Percentiles rank a stretch among this genome's conserved stretches.
Conservation (phyloP, 1,140 invertebrate species). For the Brachystomella parvula region DNA sequence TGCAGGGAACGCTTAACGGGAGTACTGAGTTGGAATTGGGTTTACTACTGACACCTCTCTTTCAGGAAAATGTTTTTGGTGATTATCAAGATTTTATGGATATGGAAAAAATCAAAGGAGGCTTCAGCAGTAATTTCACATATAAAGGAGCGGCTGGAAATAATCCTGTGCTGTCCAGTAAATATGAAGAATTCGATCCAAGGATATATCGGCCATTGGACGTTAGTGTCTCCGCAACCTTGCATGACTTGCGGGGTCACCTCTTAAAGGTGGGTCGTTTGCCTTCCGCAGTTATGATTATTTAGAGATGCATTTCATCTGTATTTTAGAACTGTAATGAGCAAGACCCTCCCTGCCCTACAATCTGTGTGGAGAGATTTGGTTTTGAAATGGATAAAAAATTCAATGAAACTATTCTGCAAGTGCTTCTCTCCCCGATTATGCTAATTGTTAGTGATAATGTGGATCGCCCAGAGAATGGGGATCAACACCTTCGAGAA, state of each 20-base stretch:
- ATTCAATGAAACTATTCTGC: conserved; percentile 81
- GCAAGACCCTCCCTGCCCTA: conserved; percentile 79
- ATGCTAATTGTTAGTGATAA: conserved; percentile 70
- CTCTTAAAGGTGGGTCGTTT: conserved; percentile 57
- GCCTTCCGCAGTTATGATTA: conserved; percentile 8
- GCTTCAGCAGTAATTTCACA: conserved; percentile 23
- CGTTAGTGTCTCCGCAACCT: conserved; percentile 84
- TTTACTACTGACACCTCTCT: background rate
- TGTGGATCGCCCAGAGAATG: conserved; percentile 52
- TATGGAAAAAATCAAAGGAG: conserved; percentile 59
- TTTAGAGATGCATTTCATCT: conserved; percentile 10
- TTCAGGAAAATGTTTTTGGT: conserved; percentile 88
- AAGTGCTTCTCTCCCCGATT: conserved; percentile 81
- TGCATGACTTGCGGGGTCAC: conserved; percentile 92
- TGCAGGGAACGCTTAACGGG: conserved; percentile 12
- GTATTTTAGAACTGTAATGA: conserved; percentile 66
- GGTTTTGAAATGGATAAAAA: conserved; percentile 95
- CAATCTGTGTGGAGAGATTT: conserved; percentile 79
- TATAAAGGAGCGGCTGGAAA: conserved; percentile 22
- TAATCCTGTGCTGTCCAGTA: conserved; percentile 16
- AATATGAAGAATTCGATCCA: conserved; percentile 58
- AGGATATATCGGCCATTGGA: conserved; percentile 77
- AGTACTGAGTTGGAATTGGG: conserved; percentile 3
- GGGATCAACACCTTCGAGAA: conserved; percentile 69
- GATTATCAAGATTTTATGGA: conserved; percentile 89